Percentiles rank a stretch among this genome's conserved stretches.
phyloP scores from a whole-genome alignment of 2,888 invertebrate genomes.

The Orchesellides sinensis region DNA sequence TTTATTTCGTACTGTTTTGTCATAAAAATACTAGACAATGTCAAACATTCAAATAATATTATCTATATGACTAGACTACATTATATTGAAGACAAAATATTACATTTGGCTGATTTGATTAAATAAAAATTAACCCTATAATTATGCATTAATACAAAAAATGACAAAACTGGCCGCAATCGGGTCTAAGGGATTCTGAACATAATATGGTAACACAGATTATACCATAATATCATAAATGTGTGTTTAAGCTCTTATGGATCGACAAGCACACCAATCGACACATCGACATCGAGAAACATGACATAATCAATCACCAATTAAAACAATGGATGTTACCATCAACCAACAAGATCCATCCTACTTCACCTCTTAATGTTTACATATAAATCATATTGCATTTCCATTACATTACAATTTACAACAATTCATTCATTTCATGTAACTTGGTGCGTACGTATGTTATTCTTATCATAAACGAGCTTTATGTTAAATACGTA shows the following conservation, averaged over 20 bases:
- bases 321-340: background rate
- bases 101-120: constrained; percentile 30
- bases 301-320: constrained; percentile 30
- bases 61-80: constrained; percentile 35
- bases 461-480: background rate
- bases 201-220: constrained; percentile 23
- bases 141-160: background rate
- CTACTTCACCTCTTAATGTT: background rate
- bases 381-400: background rate
- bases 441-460: background rate
- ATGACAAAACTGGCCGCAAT: constrained; percentile 36
- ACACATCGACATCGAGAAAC: constrained; percentile 22
- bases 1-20: constrained; percentile 11
- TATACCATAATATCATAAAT: background rate
- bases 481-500: background rate
- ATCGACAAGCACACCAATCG: no score
- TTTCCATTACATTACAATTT: background rate
- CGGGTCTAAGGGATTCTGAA: background rate
- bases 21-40: constrained; percentile 24
- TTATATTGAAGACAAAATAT: constrained; percentile 16
- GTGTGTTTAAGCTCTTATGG: constrained; percentile 22
- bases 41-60: background rate
- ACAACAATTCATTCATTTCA: background rate
- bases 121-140: constrained; percentile 4
- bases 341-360: background rate